Percentiles rank a stretch among this genome's conserved stretches.
Conservation (phyloP, 2,888 invertebrate species). For the Philhelius pedissequus region DNA sequence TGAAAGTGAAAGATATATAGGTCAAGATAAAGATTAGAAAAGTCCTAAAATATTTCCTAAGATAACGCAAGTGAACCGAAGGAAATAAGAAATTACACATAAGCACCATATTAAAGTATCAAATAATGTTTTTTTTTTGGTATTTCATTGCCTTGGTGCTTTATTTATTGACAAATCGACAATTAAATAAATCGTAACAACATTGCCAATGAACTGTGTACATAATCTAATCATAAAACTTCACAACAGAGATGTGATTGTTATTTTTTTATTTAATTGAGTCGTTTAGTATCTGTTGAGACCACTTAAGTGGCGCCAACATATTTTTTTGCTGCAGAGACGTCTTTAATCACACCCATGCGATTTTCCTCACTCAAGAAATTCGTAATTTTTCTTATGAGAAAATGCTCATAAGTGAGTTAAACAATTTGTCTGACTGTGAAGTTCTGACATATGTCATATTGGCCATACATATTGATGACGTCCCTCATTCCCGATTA, state of each 20-base stretch:
- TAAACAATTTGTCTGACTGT: too few species aligned
- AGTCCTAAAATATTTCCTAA: not conserved
- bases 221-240: conserved; percentile 35
- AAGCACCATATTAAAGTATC: not conserved
- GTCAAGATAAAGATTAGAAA: not conserved
- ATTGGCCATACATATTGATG: too few species aligned
- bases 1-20: not conserved
- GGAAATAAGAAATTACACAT: not conserved
- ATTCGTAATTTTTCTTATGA: too few species aligned
- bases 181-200: conserved; percentile 5
- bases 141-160: not conserved
- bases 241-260: not conserved
- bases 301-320: conserved; percentile 20
- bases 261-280: conserved; percentile 20
- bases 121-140: not conserved
- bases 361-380: too few species aligned
- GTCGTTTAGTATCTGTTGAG: not conserved
- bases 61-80: not conserved
- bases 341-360: not conserved
- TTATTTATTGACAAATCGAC: not conserved
- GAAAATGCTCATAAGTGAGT: too few species aligned
- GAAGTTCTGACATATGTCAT: too few species aligned
- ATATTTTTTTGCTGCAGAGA: not conserved
- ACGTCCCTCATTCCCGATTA: too few species aligned
- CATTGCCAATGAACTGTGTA: conserved; percentile 18